A percentile compares a stretch with the other conserved stretches of the same genome.
Evolutionary conservation across 2,888 invertebrate species (phyloP).

Genomic region (Calephelis perditalis): DNA sequence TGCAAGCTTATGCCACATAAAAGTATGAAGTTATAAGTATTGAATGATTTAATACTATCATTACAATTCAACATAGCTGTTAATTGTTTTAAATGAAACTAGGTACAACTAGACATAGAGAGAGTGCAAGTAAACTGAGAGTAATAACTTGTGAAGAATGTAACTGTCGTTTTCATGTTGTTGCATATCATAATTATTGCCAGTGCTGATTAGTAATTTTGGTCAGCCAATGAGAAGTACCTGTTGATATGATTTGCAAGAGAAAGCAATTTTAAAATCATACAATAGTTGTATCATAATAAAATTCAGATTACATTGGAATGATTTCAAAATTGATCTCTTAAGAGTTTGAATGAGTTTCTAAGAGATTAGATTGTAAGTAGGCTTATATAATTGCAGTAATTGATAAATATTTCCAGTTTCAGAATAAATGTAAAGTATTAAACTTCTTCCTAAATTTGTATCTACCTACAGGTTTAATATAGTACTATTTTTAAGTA

Average conservation of each 20-base stretch:
- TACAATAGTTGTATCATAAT: not conserved
- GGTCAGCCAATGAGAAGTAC: too few relatives aligned
- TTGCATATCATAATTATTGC: constrained; percentile 14
- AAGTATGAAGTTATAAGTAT: too few relatives aligned
- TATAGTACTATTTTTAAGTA: not conserved
- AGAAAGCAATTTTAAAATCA: constrained; percentile 4
- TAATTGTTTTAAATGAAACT: too few relatives aligned
- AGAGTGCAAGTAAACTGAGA: too few relatives aligned
- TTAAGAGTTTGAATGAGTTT: constrained; percentile 11
- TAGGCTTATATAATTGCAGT: constrained; percentile 28
- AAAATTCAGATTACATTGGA: not conserved
- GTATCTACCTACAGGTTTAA: not conserved
- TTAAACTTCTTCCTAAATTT: constrained; percentile 2
- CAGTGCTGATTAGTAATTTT: too few relatives aligned
- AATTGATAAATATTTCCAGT: constrained; percentile 13
- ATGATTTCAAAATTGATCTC: constrained; percentile 16
- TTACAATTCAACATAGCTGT: too few relatives aligned
- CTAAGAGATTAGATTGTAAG: constrained; percentile 27
- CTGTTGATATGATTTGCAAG: not conserved
- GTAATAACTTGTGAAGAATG: too few relatives aligned
- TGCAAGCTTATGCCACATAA: too few relatives aligned
- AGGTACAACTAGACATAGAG: too few relatives aligned
- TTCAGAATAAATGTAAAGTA: constrained; percentile 12
- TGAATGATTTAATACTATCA: too few relatives aligned
- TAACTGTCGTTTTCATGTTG: not conserved